Base-by-base conservation (phyloP, 2,113 vertebrate species). In the Catharus bicknelli region DNA sequence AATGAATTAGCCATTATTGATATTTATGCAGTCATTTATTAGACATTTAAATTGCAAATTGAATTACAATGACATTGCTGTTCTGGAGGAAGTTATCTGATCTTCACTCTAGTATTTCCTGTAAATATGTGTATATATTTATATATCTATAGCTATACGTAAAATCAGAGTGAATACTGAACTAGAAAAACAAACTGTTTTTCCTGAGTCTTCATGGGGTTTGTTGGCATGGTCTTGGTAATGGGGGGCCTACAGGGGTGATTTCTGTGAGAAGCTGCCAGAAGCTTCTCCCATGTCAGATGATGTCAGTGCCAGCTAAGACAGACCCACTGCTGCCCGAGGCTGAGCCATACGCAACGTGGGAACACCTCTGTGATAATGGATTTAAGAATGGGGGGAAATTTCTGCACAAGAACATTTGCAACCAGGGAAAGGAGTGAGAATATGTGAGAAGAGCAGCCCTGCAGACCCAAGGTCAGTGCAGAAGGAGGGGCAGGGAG, bases 11-110 rank as follows among this genome's bases (percentile, higher is more conserved):
- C 7, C n/a, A 42, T 68, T 87, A 57, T 12, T 91, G 40, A 10
- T 92, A 68, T 90, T 89, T 90, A 76, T 69, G 38, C 8, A 26
- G 42, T 69, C n/a, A 76, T 95, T 87, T 34, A 48, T 85, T 75
- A 68, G 30, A 68, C 38, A 90, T 81, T 81, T 82, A 74, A 93
- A 80, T 62, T 86, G 63, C 27, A 88, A 83, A 88, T 66, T 10
- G 2, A 70, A 77, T 93, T 77, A 25, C 25, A 86, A 51, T 69
- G 16, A 73, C 74, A 81, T 81, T 55, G 16, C 15, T 69, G 12
- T 74, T 88, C 72, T 80, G 81, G 64, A 86, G 38, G 62, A 94
- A 29, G 9, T 79, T 83, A 61, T 30, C 54, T 53, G 45, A 58
- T 47, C 54, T 74, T 79, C 47, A 36, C 32, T 83, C 34, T 27